Percentiles rank a stretch among this genome's conserved stretches.
Conservation (phyloP, 1,140 invertebrate species). For the Stegodyphus dumicola region DNA sequence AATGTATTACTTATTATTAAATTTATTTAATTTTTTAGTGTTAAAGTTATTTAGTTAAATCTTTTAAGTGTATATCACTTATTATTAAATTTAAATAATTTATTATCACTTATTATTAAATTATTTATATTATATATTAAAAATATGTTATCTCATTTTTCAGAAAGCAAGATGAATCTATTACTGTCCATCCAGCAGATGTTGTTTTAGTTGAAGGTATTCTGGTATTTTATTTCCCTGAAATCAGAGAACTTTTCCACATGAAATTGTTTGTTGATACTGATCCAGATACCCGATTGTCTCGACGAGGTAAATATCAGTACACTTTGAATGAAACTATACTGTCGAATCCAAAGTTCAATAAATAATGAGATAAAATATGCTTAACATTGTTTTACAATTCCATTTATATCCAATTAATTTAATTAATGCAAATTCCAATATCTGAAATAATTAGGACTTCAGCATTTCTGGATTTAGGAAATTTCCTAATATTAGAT, state of each 20-base stretch:
- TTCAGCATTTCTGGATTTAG: too few relatives aligned
- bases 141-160: conserved; percentile 65
- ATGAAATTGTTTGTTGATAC: conserved; percentile 99
- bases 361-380: too few relatives aligned
- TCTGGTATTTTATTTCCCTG: conserved; percentile 95
- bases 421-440: too few relatives aligned
- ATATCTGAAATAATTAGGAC: too few relatives aligned
- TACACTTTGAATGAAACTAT: not conserved
- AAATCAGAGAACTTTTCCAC: conserved; percentile 94
- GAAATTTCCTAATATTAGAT: too few relatives aligned
- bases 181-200: conserved; percentile 95
- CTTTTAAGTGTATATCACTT: too few relatives aligned
- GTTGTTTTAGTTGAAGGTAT: conserved; percentile 98
- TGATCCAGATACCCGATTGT: conserved; percentile 95
- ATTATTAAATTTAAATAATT: conserved; percentile 1
- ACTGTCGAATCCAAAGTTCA: too few relatives aligned
- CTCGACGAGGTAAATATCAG: conserved; percentile 82
- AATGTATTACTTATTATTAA: too few relatives aligned
- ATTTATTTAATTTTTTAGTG: too few relatives aligned
- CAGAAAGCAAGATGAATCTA: conserved; percentile 76
- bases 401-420: too few relatives aligned
- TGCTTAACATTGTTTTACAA: too few relatives aligned
- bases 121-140: not conserved
- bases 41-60: too few relatives aligned
- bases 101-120: conserved; percentile 25